Evolutionary conservation across 2,888 invertebrate genomes (phyloP), one percentile per base, ranked within the genome.

Genomic region (Phytoseiulus persimilis): DNA sequence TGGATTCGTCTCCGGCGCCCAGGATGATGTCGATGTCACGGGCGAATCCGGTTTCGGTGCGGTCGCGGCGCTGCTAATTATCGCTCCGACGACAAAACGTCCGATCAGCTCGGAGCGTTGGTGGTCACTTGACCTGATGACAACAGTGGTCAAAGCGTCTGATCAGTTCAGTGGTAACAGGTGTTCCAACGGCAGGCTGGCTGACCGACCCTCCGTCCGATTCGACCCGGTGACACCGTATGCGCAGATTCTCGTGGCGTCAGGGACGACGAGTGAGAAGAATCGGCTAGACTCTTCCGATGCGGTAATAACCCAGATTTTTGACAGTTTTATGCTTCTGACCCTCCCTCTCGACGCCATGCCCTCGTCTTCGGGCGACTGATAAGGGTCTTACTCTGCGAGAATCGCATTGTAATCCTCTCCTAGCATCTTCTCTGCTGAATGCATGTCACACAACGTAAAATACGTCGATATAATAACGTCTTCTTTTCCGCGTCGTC

Each of bases 301-400:
- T 65, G 65, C 65, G 65, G 65, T 65, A 65, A 65, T 65, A 65
- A 65, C 65, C 65, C 65, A 65, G 65, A 65, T 65, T 65, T 65
- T 65, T 65, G 65, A 65, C 65, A 65, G 65, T 65, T 65, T 65
- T 65, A 65, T 65, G 65, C 65, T 65, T 65, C 65, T 14, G 2
- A 65, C 65, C 65, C 65, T 65, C 28, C 65, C 18, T 23, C 18
- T 23, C 65, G 11, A 65, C 28, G 65, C 65, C 65, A 14, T 65
- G 39, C 39, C 65, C 23, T 65, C 65, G 5, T 65, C 65, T 65
- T 65, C 65, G 65, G 18, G 18, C 65, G 18, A 23, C 65, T 65
- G 65, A 65, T 65, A 65, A 65, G 65, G 65, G 18, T 65, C 18
- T 2, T 3, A 28, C 65, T 65, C 65, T 39, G 65, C 65, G 65